phyloP scores from a whole-genome alignment of 2,113 vertebrate genomes.

The Lophochroa leadbeateri region DNA sequence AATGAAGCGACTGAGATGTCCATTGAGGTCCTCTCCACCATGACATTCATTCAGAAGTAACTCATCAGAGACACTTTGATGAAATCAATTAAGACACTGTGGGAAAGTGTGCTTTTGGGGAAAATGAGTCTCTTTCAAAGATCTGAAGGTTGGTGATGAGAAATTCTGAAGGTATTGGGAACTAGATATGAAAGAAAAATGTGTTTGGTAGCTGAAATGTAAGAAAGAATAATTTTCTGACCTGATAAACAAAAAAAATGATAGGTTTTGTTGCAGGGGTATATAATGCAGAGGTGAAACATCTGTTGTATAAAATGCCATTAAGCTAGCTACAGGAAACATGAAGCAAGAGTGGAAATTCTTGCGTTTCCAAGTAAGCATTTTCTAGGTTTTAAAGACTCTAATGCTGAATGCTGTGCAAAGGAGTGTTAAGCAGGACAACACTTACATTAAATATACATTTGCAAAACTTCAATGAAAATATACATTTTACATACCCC shows the following conservation, averaged over 20 bases:
- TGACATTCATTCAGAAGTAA: constrained; percentile 55
- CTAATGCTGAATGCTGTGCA: not conserved
- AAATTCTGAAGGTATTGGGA: not conserved
- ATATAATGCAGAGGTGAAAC: not conserved
- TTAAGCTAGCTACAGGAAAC: not conserved
- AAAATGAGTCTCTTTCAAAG: constrained; percentile 15
- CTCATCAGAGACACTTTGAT: constrained; percentile 45
- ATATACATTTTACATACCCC: not conserved
- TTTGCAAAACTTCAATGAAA: not conserved
- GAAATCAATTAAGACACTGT: constrained; percentile 48
- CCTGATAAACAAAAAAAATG: not conserved
- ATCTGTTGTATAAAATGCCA: not conserved
- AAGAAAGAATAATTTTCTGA: not conserved
- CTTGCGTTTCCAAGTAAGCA: not conserved
- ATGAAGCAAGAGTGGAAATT: not conserved
- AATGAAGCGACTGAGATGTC: constrained; percentile 60
- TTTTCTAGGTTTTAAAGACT: not conserved
- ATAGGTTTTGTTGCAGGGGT: not conserved
- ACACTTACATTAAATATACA: not conserved
- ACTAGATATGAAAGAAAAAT: not conserved
- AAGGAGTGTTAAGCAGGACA: not conserved
- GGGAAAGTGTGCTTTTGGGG: constrained; percentile 15
- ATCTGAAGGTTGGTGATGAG: not conserved
- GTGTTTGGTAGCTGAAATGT: not conserved
- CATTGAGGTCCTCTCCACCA: constrained; percentile 63